Evolutionary conservation across 2,113 vertebrate genomes (phyloP).

Genomic region (Ophthalmolycus amberensis): DNA sequence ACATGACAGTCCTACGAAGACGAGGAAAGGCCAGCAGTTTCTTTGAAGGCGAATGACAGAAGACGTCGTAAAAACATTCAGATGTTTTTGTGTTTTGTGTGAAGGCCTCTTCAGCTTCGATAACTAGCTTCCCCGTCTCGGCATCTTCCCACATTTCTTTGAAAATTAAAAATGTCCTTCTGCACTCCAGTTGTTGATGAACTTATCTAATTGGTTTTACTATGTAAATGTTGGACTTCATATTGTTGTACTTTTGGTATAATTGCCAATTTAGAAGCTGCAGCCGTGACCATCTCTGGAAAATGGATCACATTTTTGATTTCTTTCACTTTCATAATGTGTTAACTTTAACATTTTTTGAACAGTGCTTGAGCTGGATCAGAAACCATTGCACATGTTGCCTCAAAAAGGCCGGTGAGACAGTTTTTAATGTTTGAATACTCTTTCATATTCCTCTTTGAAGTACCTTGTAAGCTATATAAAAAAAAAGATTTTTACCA

Average conservation of each 20-base stretch:
- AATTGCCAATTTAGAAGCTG: not conserved
- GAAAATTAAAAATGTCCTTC: not conserved
- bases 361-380: not conserved
- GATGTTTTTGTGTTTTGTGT: not conserved
- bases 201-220: not conserved
- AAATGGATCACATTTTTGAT: not conserved
- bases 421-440: not conserved
- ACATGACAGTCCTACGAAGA: not conserved
- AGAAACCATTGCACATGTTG: not conserved
- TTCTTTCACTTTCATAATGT: not conserved
- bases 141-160: not conserved
- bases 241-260: not conserved
- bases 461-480: not conserved
- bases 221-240: not conserved
- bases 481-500: not conserved
- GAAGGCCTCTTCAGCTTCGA: not conserved
- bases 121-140: not conserved
- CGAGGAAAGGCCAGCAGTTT: not conserved
- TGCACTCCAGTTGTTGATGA: not conserved
- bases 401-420: not conserved
- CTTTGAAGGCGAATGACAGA: not conserved
- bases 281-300: not conserved
- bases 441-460: not conserved
- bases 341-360: not conserved
- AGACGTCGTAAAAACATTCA: not conserved